Evolutionary conservation across 2,113 vertebrate genomes (phyloP), one percentile per base, ranked within the genome.

Genomic region (Scomber scombrus): DNA sequence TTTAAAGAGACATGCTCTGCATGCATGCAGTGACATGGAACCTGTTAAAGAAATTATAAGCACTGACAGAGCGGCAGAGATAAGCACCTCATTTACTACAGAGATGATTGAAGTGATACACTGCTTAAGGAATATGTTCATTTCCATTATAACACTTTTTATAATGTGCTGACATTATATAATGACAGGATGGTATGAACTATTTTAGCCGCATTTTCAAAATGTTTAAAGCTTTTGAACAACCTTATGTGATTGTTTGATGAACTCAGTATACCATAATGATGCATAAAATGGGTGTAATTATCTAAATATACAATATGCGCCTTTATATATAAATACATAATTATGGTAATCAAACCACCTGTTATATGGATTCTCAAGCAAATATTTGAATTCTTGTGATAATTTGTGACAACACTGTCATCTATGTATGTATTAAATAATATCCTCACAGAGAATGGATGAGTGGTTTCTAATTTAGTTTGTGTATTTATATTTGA

Each of bases 11-110:
- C 52, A 60, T 70, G 56, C 60, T 86, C 77, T 60, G 62, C 84
- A 85, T 82, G 71, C 63, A 46, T 51, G 71, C 61, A 58, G 54
- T 47, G 61, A 81, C 75, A 74, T 63, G 3, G 31, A 76, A 71
- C 73, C 86, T 75, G 80, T 78, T 61, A 82, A 70, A 81, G 58
- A 61, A 80, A 81, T 89, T 77, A 92, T 89, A 78, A 87, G 61
- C 64, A 34, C 65, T 58, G 63, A 82, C 73, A 55, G 63, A 68
- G 67, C 40, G 71, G 45, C 65, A 58, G 75, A 76, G 71, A 78
- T 80, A 50, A 86, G 81, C 45, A 52, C 61, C 65, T 75, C 31
- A 46, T 19, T 80, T 81, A 62, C 71, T 78, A n/a, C 49, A 61
- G 61, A 58, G 57, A 74, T 88, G 60, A 87, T 60, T 72, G 75